Conservation (phyloP, 2,113 vertebrate genomes). For the Pandion haliaetus region DNA sequence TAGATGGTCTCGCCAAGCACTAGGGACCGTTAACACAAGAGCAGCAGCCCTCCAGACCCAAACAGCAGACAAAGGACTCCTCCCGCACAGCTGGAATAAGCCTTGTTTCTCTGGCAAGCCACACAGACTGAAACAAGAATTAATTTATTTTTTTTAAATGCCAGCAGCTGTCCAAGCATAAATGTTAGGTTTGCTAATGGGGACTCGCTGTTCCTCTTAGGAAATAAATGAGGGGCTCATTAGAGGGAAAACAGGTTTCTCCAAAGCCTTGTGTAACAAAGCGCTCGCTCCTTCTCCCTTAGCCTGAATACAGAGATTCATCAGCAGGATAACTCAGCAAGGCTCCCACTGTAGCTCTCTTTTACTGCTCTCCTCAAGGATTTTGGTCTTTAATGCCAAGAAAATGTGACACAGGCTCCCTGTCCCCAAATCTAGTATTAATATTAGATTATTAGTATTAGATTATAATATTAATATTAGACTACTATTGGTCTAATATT, state of each 20-base stretch:
- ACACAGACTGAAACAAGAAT: not conserved
- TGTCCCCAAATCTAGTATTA: not conserved
- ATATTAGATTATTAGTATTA: not conserved
- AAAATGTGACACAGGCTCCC: not conserved
- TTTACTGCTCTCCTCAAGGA: not conserved
- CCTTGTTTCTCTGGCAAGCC: not conserved
- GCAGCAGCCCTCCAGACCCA: not conserved
- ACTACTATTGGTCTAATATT: not conserved
- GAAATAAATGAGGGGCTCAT: not conserved
- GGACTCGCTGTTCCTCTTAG: not conserved
- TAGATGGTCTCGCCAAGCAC: rapidly evolving
- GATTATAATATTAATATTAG: not conserved
- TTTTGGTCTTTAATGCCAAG: not conserved
- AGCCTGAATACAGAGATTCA: not conserved
- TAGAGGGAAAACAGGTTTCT: not conserved
- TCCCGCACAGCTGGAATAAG: not conserved
- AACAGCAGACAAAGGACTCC: not conserved
- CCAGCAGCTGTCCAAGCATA: not conserved
- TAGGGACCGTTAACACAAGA: not conserved
- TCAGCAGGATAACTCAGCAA: not conserved
- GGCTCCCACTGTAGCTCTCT: not conserved
- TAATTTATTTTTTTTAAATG: not conserved
- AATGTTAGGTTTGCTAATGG: not conserved
- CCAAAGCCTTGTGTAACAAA: not conserved
- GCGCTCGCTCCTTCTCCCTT: not conserved